phyloP scores from a whole-genome alignment of 2,888 invertebrate genomes.

The Parthenolecanium corni region DNA sequence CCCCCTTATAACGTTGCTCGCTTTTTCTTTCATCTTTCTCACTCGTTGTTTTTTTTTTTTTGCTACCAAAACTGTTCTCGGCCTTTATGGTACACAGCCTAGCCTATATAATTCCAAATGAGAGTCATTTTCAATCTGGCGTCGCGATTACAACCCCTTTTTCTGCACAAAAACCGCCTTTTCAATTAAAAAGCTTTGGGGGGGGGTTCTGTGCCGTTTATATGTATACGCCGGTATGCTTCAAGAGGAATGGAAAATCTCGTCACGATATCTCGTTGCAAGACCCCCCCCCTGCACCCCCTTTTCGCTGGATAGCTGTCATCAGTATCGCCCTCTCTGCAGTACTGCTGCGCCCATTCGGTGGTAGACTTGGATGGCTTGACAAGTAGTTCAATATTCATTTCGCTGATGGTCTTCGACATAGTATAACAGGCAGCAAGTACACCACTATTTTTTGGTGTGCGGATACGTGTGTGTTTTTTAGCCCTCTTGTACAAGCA shows the following conservation, averaged over 20 bases:
- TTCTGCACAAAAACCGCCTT: constrained; percentile 23
- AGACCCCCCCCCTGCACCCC: not conserved
- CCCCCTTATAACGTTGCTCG: not conserved
- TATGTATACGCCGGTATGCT: not conserved
- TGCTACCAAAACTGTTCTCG: no score
- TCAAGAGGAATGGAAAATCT: not conserved
- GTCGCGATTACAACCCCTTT: constrained; percentile 27
- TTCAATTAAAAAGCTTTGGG: constrained; percentile 23
- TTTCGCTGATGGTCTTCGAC: constrained; percentile 7
- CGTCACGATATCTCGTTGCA: not conserved
- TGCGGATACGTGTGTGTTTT: constrained; percentile 6
- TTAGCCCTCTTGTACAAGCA: constrained; percentile 26
- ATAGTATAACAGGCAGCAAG: not conserved
- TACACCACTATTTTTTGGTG: no score
- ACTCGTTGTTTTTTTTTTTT: no score
- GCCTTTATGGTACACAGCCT: not conserved
- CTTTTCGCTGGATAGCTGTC: not conserved
- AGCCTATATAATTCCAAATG: constrained; percentile 26
- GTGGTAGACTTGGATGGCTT: not conserved
- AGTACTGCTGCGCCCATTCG: no score
- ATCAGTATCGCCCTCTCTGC: no score
- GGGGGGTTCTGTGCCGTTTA: not conserved
- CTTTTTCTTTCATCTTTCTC: not conserved
- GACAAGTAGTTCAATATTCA: constrained; percentile 28
- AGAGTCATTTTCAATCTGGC: constrained; percentile 29